A percentile compares a stretch with the other conserved stretches of the same genome.
Evolutionary conservation across 1,140 invertebrate species (phyloP).

Genomic region (Drosophila seguyi): DNA sequence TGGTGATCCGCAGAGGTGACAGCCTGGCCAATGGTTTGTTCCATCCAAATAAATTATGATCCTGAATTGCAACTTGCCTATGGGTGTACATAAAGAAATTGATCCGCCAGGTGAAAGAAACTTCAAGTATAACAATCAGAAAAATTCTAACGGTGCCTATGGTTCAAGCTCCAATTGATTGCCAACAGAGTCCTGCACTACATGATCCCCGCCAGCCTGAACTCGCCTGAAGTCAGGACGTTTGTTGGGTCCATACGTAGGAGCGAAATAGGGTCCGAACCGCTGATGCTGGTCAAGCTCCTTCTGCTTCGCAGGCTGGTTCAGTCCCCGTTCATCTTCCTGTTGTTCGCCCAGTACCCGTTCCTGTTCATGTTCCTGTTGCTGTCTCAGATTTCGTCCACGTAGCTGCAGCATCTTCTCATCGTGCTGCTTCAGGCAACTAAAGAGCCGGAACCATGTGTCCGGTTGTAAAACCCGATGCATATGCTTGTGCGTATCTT

Average conservation of each 20-base stretch:
- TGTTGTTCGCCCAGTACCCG: not conserved
- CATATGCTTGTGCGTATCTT: not conserved
- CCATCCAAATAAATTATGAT: constrained; percentile 19
- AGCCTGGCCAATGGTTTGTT: not conserved
- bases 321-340: not conserved
- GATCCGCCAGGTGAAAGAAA: constrained; percentile 18
- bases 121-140: constrained; percentile 9
- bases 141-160: not conserved
- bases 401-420: not conserved
- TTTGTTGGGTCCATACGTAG: constrained; percentile 3
- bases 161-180: not conserved
- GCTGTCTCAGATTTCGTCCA: too few relatives aligned
- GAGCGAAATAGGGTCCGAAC: not conserved
- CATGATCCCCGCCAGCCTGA: constrained; percentile 1
- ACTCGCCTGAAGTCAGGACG: not conserved
- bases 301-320: too few relatives aligned
- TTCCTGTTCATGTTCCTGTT: not conserved
- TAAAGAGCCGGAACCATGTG: constrained; percentile 16
- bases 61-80: not conserved
- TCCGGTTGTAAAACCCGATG: constrained; percentile 1
- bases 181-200: not conserved
- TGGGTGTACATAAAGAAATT: too few relatives aligned
- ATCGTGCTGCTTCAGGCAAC: constrained; percentile 12
- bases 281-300: not conserved
- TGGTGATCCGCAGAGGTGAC: not conserved